Evolutionary conservation across 1,140 invertebrate genomes (phyloP).

Genomic region (Drosophila sproati): DNA sequence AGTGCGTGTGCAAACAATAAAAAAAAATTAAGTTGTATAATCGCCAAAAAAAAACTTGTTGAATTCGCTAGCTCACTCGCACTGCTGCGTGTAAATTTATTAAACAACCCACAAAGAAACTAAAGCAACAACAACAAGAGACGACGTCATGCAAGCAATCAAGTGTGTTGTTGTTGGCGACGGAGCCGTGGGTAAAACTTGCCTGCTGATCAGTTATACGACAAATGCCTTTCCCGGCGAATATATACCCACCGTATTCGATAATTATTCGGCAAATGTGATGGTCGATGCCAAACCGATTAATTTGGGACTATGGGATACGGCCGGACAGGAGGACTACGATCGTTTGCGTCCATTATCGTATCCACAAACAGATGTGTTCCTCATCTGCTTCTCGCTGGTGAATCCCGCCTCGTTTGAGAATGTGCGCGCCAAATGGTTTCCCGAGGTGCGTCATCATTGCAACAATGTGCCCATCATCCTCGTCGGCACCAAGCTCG

Average conservation of each 20-base stretch:
- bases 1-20: slow-evolving; percentile 57
- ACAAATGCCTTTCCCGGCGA: slow-evolving; percentile 98
- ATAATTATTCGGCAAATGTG: slow-evolving; percentile 99
- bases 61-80: slow-evolving; percentile 42
- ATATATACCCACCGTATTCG: slow-evolving; percentile 98
- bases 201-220: slow-evolving; percentile 97
- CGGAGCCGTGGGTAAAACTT: slow-evolving; percentile 98
- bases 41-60: slow-evolving; percentile 59
- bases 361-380: slow-evolving; percentile 99
- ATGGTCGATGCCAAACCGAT: slow-evolving; percentile 99
- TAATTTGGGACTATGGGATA: slow-evolving; percentile 97
- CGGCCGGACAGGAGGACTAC: slow-evolving; percentile 97
- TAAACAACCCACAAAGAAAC: slow-evolving; percentile 49
- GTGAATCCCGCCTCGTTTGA: slow-evolving; percentile 99
- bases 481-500: slow-evolving; percentile 94
- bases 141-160: slow-evolving; percentile 92
- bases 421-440: slow-evolving; percentile 99
- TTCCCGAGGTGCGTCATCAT: slow-evolving; percentile 95
- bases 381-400: slow-evolving; percentile 98
- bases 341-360: slow-evolving; percentile 96
- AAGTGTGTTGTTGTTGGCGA: slow-evolving; percentile 98
- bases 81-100: slow-evolving; percentile 46
- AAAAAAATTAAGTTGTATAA: slow-evolving; percentile 67
- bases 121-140: slow-evolving; percentile 31
- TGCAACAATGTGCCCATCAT: slow-evolving; percentile 96